Base-by-base conservation (phyloP, 2,113 vertebrate genomes). In the Festucalex cinctus region DNA sequence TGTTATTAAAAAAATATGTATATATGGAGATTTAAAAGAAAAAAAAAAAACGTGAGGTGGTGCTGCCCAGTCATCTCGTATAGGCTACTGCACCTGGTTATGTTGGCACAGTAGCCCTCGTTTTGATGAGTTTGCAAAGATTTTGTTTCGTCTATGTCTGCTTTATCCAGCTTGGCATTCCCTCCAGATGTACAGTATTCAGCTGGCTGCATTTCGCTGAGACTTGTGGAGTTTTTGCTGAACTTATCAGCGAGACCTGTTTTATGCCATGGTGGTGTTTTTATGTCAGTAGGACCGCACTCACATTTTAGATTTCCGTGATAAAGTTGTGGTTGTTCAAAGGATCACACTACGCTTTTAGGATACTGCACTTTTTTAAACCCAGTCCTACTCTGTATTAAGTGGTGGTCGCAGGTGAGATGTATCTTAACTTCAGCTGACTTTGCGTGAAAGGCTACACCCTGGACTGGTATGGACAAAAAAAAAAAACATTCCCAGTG, bases 201-300 rank as follows among this genome's bases (percentile, higher is more conserved):
- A 14, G 37, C 37, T 26, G 36, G 36, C 57, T 22, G 35, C 9
- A 39, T 61, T 62, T 43, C n/a, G 37, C 36, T 12, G 59, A 43
- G 37, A 19, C 17, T 26, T 12, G 13, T 43, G 22, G 37, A 43
- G n/a, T 62, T 44, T 44, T 43, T 43, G 39, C 22, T 9, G 44
- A 14, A 70, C 56, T 76, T 79, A 77, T 78, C 78, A 35, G 46
- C 37, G 10, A 43, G 14, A 32, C 22, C 48, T 74, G 8, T 59
- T 28, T 60, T 28, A 28, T 37, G 63, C 64, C 13, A 57, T 75
- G 69, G 46, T 69, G 46, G 65, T 54, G 24, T 53, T 65, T 53
- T 65, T 14, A 68, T 3, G 14, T 20, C 14, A 57, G 49, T 9
- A 13, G 5, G 20, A 72, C 54, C 16, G 16, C 12, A 1, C 36